Percentiles rank a stretch among this genome's conserved stretches.
These are phyloP conservation scores for Apolygus lucorum DNA, from an alignment of 1,140 invertebrate species.

Conservation along the genomic window DNA sequence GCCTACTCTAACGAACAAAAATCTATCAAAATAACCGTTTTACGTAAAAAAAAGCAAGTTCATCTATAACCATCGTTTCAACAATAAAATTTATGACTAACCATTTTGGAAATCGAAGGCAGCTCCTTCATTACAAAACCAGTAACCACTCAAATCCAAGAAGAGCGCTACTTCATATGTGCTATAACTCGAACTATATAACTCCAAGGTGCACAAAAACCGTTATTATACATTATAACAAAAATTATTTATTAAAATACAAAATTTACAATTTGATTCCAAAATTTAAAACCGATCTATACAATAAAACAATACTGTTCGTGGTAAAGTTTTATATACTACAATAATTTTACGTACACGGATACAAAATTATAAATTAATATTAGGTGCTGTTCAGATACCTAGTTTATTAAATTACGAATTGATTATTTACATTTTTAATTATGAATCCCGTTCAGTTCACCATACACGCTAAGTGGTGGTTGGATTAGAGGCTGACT, in stretches of 20 bases:
- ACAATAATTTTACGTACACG: neutral
- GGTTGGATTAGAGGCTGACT: neutral
- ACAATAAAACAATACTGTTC: constrained; percentile 15
- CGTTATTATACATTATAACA: neutral
- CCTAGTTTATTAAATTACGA: neutral
- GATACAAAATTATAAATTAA: constrained; percentile 11
- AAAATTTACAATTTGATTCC: constrained; percentile 12
- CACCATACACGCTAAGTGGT: neutral
- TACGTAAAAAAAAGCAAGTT: too few relatives aligned
- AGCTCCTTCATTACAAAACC: too few relatives aligned
- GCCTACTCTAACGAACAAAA: too few relatives aligned
- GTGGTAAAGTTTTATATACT: constrained; percentile 8
- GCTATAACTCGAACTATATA: neutral
- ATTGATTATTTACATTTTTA: neutral
- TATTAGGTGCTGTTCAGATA: neutral
- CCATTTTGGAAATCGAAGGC: too few relatives aligned
- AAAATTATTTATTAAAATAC: constrained; percentile 14
- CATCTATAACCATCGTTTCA: too few relatives aligned
- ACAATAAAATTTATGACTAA: too few relatives aligned
- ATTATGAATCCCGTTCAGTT: neutral
- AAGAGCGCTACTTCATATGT: neutral
- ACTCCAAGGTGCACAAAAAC: neutral
- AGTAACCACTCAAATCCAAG: too few relatives aligned
- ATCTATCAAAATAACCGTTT: too few relatives aligned
- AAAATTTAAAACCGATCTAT: neutral